Conservation (phyloP, 1,140 invertebrate species). For the Dinothrombium tinctorium region DNA sequence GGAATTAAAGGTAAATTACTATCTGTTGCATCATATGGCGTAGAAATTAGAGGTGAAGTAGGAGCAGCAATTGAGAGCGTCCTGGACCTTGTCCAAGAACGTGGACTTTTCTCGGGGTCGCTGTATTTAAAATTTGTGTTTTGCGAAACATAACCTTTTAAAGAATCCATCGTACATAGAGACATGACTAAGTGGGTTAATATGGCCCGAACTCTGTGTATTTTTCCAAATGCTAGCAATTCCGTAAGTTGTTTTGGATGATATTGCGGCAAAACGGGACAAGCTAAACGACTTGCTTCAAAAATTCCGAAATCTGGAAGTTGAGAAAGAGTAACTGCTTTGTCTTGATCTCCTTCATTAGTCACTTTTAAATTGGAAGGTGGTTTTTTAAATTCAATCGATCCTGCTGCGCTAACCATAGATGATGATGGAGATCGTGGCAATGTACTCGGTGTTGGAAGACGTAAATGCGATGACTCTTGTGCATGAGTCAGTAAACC, state of each 20-base stretch:
- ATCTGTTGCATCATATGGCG: conserved; percentile 26
- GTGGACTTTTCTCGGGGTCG: conserved; percentile 6
- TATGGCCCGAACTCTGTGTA: conserved; percentile 90
- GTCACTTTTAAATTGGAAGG: conserved; percentile 5
- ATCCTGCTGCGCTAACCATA: conserved; percentile 1
- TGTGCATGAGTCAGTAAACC: conserved; percentile 45
- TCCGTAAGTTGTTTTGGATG: conserved; percentile 98
- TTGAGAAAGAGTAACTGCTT: conserved; percentile 23
- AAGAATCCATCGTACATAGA: conserved; percentile 15
- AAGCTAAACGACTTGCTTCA: conserved; percentile 82
- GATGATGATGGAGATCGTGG: conserved; percentile 7
- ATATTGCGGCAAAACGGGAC: conserved; percentile 94
- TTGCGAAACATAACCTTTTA: conserved; percentile 2
- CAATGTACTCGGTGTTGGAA: conserved; percentile 35
- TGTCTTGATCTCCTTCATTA: not conserved
- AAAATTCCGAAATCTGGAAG: conserved; percentile 85
- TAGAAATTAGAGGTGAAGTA: conserved; percentile 20
- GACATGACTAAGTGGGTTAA: conserved; percentile 72
- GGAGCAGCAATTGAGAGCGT: conserved; percentile 36
- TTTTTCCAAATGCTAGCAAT: conserved; percentile 92
- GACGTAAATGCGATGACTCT: conserved; percentile 36
- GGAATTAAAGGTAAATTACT: conserved; percentile 19
- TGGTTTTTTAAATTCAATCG: conserved; percentile 6
- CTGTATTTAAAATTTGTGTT: not conserved
- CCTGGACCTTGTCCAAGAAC: conserved; percentile 48